Base-by-base conservation (phyloP, 2,888 invertebrate species). In the Lycia hirtaria region DNA sequence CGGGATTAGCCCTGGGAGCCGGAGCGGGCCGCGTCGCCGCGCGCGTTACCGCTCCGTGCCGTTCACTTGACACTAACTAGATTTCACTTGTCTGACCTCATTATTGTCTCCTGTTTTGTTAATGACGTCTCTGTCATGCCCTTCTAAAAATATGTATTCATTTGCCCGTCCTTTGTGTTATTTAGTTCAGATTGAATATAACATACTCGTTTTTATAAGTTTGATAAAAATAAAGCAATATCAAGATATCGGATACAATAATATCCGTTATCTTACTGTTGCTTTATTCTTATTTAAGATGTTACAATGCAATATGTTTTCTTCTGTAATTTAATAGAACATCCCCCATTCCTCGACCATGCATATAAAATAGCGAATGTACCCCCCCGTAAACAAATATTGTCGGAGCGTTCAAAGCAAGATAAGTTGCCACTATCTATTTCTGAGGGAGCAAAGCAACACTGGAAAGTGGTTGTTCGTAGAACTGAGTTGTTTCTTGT, bases 401-500 rank as follows among this genome's bases (percentile, higher is more conserved):
- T 41, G 40, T 59, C 38, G 52, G 40, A 47, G 22, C 43, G 48
- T 47, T 68, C 54, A 50, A 60, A 71, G 69, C 60, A 62, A 72
- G 67, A 69, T 72, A 76, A 77, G 72, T 73, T 69, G 75, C 72
- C 71, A 65, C 77, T 76, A 79, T 80, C 76, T 77, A 76, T 79
- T 80, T 75, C 69, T 73, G 74, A 78, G 77, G 67, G 73, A 72
- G 73, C 78, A 75, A 81, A 79, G 80, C 74, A 78, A 80, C 81
- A 78, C 72, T 79, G 78, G 81, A 85, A 85, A 87, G 86, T 85
- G 83, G 82, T 85, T 78, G 81, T 71, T 78, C 70, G 70, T 67
- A 79, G 81, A 71, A 79, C 73, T 75, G 78, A 87, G 86, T 88
- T 86, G 84, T 88, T 88, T 87, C 86, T 89, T 85, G 78, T 87